Evolutionary conservation across 2,113 vertebrate species (phyloP).

Genomic region (Callithrix jacchus): DNA sequence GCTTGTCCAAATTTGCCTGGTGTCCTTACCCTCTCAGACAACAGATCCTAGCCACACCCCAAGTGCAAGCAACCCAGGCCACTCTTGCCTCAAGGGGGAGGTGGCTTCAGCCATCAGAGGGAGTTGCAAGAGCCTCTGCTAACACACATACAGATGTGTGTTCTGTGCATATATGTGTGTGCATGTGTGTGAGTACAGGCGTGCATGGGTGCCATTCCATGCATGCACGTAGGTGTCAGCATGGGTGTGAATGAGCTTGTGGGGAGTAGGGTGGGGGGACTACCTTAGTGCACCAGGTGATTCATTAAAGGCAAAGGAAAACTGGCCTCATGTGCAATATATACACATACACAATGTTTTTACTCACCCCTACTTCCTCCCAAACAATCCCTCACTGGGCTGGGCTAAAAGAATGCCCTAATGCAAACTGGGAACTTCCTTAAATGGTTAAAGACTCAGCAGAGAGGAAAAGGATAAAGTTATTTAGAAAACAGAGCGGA

Average conservation of each 20-base stretch:
- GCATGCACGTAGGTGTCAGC: background rate
- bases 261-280: background rate
- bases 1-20: background rate
- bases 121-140: background rate
- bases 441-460: background rate
- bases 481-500: background rate
- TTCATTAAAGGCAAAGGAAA: conserved; percentile 21
- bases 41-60: background rate
- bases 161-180: background rate
- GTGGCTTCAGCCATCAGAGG: background rate
- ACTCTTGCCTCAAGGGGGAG: background rate
- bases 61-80: background rate
- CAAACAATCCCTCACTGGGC: background rate
- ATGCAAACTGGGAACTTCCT: conserved; percentile 24
- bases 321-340: background rate
- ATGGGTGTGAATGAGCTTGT: background rate
- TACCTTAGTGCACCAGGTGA: background rate
- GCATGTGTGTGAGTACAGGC: background rate
- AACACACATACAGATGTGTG: background rate
- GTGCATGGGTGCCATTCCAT: fast-evolving
- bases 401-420: background rate
- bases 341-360: background rate
- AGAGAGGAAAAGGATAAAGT: background rate
- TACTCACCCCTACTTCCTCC: background rate
- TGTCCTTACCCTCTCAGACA: background rate